These are phyloP conservation scores for Laothoe populi DNA, from an alignment of 2,888 invertebrate genomes.

Conservation along the genomic window DNA sequence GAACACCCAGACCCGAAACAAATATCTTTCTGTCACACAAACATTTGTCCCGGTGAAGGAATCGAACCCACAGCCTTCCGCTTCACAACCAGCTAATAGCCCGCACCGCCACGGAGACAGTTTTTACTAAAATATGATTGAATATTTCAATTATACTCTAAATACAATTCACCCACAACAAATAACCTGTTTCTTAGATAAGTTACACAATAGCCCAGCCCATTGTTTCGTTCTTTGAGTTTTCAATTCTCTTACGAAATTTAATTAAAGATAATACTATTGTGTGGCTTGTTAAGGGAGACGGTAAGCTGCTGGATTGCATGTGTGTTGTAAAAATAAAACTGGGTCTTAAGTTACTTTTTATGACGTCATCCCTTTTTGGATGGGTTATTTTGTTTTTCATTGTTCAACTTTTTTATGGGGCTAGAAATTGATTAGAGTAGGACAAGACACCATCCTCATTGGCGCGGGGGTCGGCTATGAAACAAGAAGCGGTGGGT, in stretches of 20 bases:
- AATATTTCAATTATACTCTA: not conserved
- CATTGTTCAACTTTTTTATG: too few species aligned
- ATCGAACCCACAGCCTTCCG: too few species aligned
- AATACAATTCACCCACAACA: constrained; percentile 5
- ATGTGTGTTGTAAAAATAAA: not conserved
- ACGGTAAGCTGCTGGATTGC: constrained; percentile 3
- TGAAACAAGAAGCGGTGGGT: too few species aligned
- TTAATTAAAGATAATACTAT: constrained; percentile 23
- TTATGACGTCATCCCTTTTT: not conserved
- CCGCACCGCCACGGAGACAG: too few species aligned
- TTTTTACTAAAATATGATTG: too few species aligned
- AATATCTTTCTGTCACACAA: too few species aligned
- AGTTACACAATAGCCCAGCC: constrained; percentile 17
- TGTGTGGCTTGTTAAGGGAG: constrained; percentile 15
- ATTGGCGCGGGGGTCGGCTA: too few species aligned
- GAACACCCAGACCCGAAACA: too few species aligned
- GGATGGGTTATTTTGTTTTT: not conserved
- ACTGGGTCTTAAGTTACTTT: constrained; percentile 1
- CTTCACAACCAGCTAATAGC: too few species aligned
- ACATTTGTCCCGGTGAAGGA: too few species aligned
- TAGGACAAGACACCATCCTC: too few species aligned
- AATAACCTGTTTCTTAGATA: constrained; percentile 9
- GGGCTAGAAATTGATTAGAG: too few species aligned
- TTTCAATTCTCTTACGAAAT: constrained; percentile 24
- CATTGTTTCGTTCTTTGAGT: constrained; percentile 21